phyloP scores from a whole-genome alignment of 2,888 invertebrate species.

The Rhogogaster chlorosoma region DNA sequence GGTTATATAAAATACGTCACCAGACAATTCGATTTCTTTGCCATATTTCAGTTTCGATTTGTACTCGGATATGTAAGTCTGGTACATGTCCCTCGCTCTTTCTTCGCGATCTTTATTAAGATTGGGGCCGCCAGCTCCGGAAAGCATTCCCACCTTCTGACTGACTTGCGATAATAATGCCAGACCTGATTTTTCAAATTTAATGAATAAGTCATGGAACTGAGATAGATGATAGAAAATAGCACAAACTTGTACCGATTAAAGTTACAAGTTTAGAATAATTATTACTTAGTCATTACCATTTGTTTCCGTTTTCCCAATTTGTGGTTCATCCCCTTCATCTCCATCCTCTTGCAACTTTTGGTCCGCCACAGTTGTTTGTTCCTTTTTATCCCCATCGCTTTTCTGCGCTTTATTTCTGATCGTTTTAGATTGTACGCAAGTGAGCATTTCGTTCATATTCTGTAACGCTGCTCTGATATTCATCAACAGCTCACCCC shows the following conservation, averaged over 20 bases:
- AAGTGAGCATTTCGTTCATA: conserved; percentile 80
- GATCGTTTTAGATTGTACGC: conserved; percentile 59
- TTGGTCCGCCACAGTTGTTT: conserved; percentile 52
- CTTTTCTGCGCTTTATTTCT: conserved; percentile 42
- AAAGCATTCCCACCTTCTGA: conserved; percentile 65
- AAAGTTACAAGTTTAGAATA: conserved; percentile 24
- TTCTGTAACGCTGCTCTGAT: conserved; percentile 82
- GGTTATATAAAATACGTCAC: conserved; percentile 50
- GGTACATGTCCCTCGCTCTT: conserved; percentile 68
- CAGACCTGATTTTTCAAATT: conserved; percentile 62
- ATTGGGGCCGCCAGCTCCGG: conserved; percentile 66
- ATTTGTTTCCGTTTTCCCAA: conserved; percentile 62
- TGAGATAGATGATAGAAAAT: not conserved
- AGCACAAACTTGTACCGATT: not conserved
- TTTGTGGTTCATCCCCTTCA: conserved; percentile 40
- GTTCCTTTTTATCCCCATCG: conserved; percentile 46
- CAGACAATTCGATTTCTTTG: conserved; percentile 63
- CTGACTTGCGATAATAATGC: conserved; percentile 66
- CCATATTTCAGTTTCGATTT: conserved; percentile 63
- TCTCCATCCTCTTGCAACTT: conserved; percentile 53
- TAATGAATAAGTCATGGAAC: not conserved
- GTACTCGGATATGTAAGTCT: conserved; percentile 70
- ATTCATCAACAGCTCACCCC: conserved; percentile 80
- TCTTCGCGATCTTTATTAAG: conserved; percentile 65
- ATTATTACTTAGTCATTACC: conserved; percentile 56